These are phyloP conservation scores for Papilio polyxenes DNA, from an alignment of 1,140 invertebrate species.

Conservation along the genomic window DNA sequence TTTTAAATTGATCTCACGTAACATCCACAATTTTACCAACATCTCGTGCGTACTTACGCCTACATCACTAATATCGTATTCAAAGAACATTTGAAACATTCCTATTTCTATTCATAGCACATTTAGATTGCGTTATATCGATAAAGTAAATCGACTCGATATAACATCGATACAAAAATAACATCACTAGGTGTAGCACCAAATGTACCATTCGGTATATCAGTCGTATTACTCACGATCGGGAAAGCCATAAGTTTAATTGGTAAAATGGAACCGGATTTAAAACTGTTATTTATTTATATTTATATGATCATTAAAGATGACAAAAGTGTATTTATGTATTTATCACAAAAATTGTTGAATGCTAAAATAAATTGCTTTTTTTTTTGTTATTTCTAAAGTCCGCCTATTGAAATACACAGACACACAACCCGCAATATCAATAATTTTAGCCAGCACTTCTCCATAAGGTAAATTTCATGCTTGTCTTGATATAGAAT, in stretches of 20 bases:
- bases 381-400: no score
- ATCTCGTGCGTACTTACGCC: neutral
- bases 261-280: conserved; percentile 5
- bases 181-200: conserved; percentile 15
- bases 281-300: neutral
- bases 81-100: conserved; percentile 33
- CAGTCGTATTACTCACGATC: conserved; percentile 19
- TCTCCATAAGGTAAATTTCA: no score
- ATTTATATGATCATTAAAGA: conserved; percentile 1
- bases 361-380: neutral
- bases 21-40: neutral
- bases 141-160: conserved; percentile 37
- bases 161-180: conserved; percentile 36
- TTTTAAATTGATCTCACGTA: neutral
- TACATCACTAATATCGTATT: conserved; percentile 27
- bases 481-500: no score
- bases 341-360: neutral
- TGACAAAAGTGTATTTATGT: neutral
- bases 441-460: no score
- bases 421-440: no score
- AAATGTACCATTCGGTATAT: neutral
- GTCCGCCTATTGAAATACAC: no score
- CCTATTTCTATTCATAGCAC: conserved; percentile 35
- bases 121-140: conserved; percentile 36
- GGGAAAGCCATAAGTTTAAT: conserved; percentile 19